Evolutionary conservation across 2,797 vertebrate genomes (phyloP).

Genomic region (Telmatherina bonti): DNA sequence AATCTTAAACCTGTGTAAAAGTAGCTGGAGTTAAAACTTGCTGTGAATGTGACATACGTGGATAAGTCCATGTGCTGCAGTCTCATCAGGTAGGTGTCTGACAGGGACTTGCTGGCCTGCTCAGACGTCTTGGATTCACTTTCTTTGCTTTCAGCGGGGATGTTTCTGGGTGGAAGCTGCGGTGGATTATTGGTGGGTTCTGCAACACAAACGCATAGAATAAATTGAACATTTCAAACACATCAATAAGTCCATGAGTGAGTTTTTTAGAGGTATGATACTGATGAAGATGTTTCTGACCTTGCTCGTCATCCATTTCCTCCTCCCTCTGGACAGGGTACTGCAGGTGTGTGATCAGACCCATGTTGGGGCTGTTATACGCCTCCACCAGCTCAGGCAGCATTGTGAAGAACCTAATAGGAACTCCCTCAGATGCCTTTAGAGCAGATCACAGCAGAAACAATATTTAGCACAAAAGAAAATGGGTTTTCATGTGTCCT

Average conservation of each 20-base stretch:
- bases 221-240: background rate
- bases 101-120: conserved; percentile 75
- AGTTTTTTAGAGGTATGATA: background rate
- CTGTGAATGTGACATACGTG: conserved; percentile 77
- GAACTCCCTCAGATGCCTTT: conserved; percentile 95
- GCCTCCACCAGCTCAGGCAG: conserved; percentile 94
- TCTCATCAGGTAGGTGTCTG: conserved; percentile 86
- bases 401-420: conserved; percentile 89
- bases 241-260: background rate
- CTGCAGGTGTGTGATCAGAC: conserved; percentile 93
- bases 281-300: conserved; percentile 69
- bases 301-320: conserved; percentile 89
- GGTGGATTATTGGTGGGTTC: conserved; percentile 83
- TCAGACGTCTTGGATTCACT: conserved; percentile 77
- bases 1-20: too few species aligned
- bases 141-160: conserved; percentile 86
- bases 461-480: background rate
- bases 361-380: conserved; percentile 95
- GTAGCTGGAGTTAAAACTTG: too few species aligned
- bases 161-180: conserved; percentile 90
- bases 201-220: conserved; percentile 58
- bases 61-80: conserved; percentile 90
- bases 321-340: conserved; percentile 90
- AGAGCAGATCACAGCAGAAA: conserved; percentile 40
- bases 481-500: background rate